phyloP scores from a whole-genome alignment of 2,888 invertebrate species.

The Lepidocyrtoides sp. region DNA sequence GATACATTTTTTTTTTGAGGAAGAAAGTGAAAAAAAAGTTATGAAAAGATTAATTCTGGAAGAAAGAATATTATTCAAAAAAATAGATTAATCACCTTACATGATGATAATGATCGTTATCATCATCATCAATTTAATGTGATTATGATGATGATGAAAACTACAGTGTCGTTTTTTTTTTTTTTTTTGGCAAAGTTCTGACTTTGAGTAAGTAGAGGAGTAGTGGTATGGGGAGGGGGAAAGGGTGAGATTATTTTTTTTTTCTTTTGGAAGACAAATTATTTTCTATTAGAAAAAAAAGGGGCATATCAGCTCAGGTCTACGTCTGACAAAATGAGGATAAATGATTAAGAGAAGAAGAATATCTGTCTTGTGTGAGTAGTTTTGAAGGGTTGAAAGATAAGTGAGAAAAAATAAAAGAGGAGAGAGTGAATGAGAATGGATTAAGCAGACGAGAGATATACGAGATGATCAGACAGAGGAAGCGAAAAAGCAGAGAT shows the following conservation, averaged over 20 bases:
- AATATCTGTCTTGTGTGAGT: not conserved
- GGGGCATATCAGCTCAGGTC: no score
- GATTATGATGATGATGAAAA: no score
- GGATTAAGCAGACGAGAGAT: constrained; percentile 44
- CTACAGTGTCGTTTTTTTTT: no score
- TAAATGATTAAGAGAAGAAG: not conserved
- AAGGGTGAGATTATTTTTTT: no score
- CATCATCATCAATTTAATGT: no score
- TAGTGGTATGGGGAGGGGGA: no score
- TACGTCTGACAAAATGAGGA: not conserved
- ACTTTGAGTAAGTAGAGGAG: no score
- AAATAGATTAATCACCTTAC: not conserved
- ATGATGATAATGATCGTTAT: not conserved
- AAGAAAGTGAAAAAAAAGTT: not conserved
- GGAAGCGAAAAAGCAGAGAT: no score
- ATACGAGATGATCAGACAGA: no score
- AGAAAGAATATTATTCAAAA: not conserved
- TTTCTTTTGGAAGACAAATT: no score
- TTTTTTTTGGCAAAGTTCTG: no score
- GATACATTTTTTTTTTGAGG: not conserved
- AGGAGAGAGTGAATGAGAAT: constrained; percentile 18
- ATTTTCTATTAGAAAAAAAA: no score
- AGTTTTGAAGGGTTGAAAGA: constrained; percentile 65
- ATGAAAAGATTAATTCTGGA: not conserved
- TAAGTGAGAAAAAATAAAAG: not conserved